Percentiles rank a stretch among this genome's conserved stretches.
phyloP scores from a whole-genome alignment of 2,888 invertebrate species.

The Aphrophora alni region DNA sequence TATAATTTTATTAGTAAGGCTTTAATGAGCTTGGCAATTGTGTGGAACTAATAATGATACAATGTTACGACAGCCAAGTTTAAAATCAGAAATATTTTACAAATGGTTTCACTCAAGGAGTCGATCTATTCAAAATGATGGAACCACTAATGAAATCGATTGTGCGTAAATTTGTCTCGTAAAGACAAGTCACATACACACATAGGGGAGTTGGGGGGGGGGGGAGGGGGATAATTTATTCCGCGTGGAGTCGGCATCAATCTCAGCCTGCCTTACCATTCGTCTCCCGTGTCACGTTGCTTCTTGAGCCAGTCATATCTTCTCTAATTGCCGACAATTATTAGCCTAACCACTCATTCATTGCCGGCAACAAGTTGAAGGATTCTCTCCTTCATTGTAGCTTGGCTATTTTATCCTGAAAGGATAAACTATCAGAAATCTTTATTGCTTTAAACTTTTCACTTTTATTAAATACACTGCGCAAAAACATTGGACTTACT shows the following conservation, averaged over 20 bases:
- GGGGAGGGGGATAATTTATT: neutral
- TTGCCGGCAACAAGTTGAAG: neutral
- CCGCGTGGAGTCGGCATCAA: neutral
- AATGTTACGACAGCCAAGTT: too few species aligned
- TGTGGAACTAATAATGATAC: too few species aligned
- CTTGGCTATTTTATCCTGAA: too few species aligned
- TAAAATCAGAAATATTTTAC: too few species aligned
- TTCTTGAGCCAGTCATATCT: slow-evolving; percentile 7
- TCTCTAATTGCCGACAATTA: neutral
- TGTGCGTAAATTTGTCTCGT: neutral
- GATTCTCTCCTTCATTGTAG: too few species aligned
- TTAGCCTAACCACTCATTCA: neutral
- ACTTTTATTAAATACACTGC: too few species aligned
- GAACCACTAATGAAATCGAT: neutral
- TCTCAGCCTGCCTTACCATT: neutral
- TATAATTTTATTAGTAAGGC: too few species aligned
- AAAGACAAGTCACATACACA: neutral
- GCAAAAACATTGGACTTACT: too few species aligned
- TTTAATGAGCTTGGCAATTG: too few species aligned
- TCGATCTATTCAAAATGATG: neutral
- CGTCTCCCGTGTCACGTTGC: neutral
- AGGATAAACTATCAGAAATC: too few species aligned
- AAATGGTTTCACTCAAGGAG: too few species aligned
- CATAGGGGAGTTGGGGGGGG: neutral
- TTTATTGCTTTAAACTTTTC: too few species aligned